phyloP scores from a whole-genome alignment of 2,113 vertebrate species.

The Trogon surrucura region DNA sequence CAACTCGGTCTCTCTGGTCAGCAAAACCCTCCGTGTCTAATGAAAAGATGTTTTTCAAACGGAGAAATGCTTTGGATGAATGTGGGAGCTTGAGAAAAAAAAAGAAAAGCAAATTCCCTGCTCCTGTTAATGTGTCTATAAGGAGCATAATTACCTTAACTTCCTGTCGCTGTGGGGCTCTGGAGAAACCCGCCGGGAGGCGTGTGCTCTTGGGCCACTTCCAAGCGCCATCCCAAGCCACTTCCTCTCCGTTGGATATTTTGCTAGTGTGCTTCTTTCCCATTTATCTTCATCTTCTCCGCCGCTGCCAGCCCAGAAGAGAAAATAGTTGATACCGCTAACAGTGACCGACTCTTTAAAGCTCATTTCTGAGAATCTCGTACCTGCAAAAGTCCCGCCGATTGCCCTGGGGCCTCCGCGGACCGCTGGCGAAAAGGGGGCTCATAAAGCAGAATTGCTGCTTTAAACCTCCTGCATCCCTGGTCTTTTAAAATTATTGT shows the following conservation, averaged over 20 bases:
- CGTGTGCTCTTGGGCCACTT: neutral
- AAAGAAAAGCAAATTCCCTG: neutral
- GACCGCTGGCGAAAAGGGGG: neutral
- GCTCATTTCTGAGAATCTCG: neutral
- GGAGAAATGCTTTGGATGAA: neutral
- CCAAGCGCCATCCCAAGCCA: slow-evolving; percentile 20
- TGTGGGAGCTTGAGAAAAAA: neutral
- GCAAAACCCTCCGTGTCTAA: neutral
- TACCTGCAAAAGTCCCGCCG: neutral
- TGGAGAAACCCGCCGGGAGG: neutral
- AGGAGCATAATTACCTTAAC: neutral
- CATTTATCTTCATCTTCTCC: neutral
- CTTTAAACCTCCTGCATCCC: neutral
- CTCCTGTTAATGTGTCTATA: neutral
- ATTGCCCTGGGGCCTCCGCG: neutral
- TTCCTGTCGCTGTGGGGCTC: neutral
- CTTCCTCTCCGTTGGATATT: neutral
- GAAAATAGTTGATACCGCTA: neutral
- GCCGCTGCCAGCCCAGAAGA: neutral
- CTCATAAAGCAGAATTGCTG: neutral
- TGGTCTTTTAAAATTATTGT: neutral
- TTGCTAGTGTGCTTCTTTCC: neutral
- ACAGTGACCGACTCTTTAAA: neutral
- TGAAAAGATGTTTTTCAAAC: neutral
- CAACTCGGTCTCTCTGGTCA: neutral